Base-by-base conservation (phyloP, 2,888 invertebrate genomes). In the Atrina japonica region DNA sequence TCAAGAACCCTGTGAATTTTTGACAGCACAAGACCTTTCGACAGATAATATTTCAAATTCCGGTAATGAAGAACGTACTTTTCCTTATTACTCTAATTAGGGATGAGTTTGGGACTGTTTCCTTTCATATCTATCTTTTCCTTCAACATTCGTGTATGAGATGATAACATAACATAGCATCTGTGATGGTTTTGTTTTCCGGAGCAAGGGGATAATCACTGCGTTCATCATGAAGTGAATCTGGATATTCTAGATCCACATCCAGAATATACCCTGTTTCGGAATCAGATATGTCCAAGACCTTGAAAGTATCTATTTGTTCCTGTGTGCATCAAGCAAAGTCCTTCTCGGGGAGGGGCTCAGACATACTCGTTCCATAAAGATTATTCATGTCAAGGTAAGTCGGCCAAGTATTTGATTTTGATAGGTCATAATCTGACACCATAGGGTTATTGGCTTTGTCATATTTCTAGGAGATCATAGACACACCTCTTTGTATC, bases 21-120 rank as follows among this genome's bases (percentile, higher is more conserved):
- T 16, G 47, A 69, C 0, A 85, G n/a, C 30, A 68, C 52, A 55
- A 86, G 47, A 5, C 85, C 85, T 27, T 83, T 43, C 0, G 35
- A 25, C 0, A 83, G 9, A 45, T 85, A 83, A 11, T 25, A 40
- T 40, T 59, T 40, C 0, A 59, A 29, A 35, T 66, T 66, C 29
- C 60, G 21, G n/a, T 89, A 88, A 72, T 89, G 87, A 5, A 90
- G 74, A 0, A 89, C 76, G 76, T 90, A 89, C 9, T 78, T 71
- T 35, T 63, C 49, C 61, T 82, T 73, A 27, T 73, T 59, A 45
- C 66, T n/a, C 9, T 82, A 68, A 25, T 79, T 81, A 6, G 72
- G 67, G 6, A 83, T 50, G 9, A 84, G 70, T 35, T 35, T 35
- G 35, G 35, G 35, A 35, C 35, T 7, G 35, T 35, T 35, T 40